Conservation (phyloP, 2,113 vertebrate genomes). For the Ammospiza caudacuta region DNA sequence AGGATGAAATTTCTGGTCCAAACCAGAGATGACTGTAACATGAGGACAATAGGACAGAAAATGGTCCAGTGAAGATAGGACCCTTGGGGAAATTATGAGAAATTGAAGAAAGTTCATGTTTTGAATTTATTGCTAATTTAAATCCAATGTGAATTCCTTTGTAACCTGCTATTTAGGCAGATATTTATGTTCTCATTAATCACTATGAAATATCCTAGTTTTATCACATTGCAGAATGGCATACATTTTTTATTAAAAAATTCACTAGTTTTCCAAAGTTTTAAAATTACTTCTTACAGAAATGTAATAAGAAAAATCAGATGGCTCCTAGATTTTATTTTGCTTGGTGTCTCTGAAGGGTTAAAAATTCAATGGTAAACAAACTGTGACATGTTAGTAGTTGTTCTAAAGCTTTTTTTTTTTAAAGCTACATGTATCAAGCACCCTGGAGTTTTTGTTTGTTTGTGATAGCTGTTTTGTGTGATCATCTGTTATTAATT, state of each 20-base stretch:
- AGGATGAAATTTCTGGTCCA: neutral
- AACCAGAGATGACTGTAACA: neutral
- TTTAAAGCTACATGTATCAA: neutral
- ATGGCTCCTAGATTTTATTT: neutral
- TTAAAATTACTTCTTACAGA: neutral
- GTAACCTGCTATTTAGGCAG: neutral
- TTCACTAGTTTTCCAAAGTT: neutral
- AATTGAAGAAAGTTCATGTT: neutral
- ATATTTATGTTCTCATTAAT: neutral
- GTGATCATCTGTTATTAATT: constrained; percentile 61
- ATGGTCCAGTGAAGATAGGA: neutral
- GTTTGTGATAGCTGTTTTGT: neutral
- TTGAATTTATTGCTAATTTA: constrained; percentile 14
- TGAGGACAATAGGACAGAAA: neutral
- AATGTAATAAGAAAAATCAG: neutral
- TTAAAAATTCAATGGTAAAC: neutral
- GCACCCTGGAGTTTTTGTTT: constrained; percentile 25
- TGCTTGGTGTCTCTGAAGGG: neutral
- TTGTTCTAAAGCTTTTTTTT: neutral
- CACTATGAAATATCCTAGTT: neutral
- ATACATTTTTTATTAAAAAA: neutral
- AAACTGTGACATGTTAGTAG: neutral
- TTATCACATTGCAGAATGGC: neutral
- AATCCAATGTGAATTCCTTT: neutral
- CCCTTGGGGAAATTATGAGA: neutral